Conservation (phyloP, 2,888 invertebrate genomes). For the Drosophila buzzatii region DNA sequence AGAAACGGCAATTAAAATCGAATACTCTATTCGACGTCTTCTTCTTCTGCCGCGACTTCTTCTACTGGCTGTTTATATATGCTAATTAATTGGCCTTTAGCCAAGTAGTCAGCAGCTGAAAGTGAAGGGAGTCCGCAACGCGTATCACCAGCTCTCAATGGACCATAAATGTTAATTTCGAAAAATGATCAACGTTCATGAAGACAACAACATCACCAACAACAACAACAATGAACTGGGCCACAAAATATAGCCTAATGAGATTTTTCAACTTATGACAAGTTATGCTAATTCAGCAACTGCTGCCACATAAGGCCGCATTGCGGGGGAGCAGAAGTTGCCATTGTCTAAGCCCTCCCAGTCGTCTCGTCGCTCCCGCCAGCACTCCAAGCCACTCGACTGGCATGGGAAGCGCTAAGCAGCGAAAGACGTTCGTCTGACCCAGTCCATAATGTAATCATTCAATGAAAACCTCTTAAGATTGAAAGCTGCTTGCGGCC, state of each 20-base stretch:
- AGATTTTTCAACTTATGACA: constrained; percentile 81
- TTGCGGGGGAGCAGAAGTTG: constrained; percentile 54
- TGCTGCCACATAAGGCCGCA: constrained; percentile 50
- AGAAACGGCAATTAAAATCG: constrained; percentile 33
- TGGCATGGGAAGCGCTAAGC: constrained; percentile 27
- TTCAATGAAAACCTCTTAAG: constrained; percentile 48
- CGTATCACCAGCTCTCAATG: constrained; percentile 37
- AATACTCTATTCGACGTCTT: constrained; percentile 40
- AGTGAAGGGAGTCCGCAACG: constrained; percentile 69
- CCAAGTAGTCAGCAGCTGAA: constrained; percentile 32
- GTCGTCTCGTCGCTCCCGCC: too few species aligned
- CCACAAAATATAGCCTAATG: constrained; percentile 68
- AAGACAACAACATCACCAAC: constrained; percentile 27
- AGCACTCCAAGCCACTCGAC: neutral
- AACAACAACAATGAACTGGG: constrained; percentile 22
- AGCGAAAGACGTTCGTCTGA: constrained; percentile 31
- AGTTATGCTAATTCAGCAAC: constrained; percentile 76
- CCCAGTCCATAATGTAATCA: constrained; percentile 56
- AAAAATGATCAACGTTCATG: constrained; percentile 58
- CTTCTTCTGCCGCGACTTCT: constrained; percentile 26
- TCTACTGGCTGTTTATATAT: constrained; percentile 63
- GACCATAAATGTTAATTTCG: constrained; percentile 69
- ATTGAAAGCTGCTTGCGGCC: constrained; percentile 32
- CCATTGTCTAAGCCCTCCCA: constrained; percentile 34
- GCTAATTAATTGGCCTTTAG: constrained; percentile 69